Evolutionary conservation across 1,140 invertebrate genomes (phyloP).

Genomic region (Drosophila seguyi): DNA sequence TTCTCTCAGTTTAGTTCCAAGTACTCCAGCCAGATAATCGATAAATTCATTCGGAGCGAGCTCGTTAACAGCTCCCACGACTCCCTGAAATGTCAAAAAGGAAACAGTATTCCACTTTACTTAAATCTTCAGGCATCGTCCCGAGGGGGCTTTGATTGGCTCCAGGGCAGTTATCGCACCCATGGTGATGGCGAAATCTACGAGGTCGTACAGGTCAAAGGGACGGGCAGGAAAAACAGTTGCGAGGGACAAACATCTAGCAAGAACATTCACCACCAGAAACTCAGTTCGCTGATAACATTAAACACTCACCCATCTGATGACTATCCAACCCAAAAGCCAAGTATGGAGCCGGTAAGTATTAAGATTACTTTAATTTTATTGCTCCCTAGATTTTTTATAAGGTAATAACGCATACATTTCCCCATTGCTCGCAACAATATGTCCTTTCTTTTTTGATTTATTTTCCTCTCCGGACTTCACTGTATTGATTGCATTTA

Average conservation of each 20-base stretch:
- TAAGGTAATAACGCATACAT: no score
- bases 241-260: neutral
- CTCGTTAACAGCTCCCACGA: constrained; percentile 69
- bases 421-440: no score
- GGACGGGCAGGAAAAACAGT: neutral
- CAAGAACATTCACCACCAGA: constrained; percentile 55
- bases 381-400: no score
- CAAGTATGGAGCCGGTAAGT: neutral
- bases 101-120: constrained; percentile 33
- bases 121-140: constrained; percentile 45
- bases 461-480: no score
- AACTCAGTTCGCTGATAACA: constrained; percentile 17
- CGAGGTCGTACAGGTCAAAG: constrained; percentile 61
- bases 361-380: no score
- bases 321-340: neutral
- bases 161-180: constrained; percentile 75
- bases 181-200: constrained; percentile 72
- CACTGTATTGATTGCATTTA: no score
- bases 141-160: constrained; percentile 62
- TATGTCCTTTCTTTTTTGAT: no score
- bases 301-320: neutral
- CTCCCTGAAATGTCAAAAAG: constrained; percentile 60
- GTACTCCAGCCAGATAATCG: constrained; percentile 72
- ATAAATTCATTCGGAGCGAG: constrained; percentile 73
- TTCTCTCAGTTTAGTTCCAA: constrained; percentile 65